Percentiles rank a stretch among this genome's conserved stretches.
phyloP scores from a whole-genome alignment of 2,888 invertebrate species.

The Hirtodrosophila alboralis region DNA sequence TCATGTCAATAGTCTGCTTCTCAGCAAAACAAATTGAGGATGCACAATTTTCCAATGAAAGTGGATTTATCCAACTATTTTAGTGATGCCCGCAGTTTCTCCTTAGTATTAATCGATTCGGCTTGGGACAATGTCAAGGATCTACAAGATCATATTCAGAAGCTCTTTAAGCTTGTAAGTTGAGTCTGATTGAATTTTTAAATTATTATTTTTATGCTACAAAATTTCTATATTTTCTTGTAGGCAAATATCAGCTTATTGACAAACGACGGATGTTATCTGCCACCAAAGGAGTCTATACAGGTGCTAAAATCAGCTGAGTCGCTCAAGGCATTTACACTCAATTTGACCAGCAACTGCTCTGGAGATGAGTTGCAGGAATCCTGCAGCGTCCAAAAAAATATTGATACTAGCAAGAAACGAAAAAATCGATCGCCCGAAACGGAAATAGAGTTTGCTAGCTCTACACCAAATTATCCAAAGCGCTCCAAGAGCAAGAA shows the following conservation, averaged over 20 bases:
- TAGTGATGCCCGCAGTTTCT: constrained; percentile 57
- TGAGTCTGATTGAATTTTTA: not conserved
- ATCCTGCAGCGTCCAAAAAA: not conserved
- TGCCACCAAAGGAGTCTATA: constrained; percentile 66
- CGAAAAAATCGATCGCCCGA: constrained; percentile 47
- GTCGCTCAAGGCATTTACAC: constrained; percentile 49
- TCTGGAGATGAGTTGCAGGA: not conserved
- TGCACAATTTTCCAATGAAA: constrained; percentile 48
- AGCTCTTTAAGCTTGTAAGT: constrained; percentile 54
- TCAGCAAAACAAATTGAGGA: not conserved
- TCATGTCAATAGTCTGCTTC: not conserved
- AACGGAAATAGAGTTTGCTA: constrained; percentile 35
- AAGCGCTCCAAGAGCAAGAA: constrained; percentile 52
- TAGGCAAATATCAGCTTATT: constrained; percentile 58
- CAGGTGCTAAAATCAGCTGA: constrained; percentile 44
- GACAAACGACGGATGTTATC: constrained; percentile 61
- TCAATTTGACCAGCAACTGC: not conserved
- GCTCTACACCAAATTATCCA: constrained; percentile 52
- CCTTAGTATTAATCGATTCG: constrained; percentile 60
- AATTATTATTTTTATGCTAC: not conserved
- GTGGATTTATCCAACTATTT: constrained; percentile 69
- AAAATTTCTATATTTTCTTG: not conserved
- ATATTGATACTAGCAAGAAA: constrained; percentile 24
- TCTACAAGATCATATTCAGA: constrained; percentile 70
- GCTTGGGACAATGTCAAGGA: constrained; percentile 58